A percentile compares a stretch with the other conserved stretches of the same genome.
Evolutionary conservation across 2,113 vertebrate genomes (phyloP).

Genomic region (Rafetus swinhoei): DNA sequence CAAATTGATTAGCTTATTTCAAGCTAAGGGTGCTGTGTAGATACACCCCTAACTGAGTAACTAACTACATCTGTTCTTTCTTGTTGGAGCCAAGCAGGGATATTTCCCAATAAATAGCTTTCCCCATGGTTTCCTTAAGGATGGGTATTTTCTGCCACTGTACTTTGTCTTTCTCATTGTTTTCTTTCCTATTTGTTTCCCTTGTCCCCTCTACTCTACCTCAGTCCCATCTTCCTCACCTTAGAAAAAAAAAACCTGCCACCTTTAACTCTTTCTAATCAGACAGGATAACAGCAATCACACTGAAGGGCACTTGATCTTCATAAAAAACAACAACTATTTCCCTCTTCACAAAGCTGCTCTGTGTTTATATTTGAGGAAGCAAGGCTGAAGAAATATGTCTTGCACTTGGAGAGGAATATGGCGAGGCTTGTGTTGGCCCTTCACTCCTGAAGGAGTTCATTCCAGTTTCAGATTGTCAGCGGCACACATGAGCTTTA

Average conservation of each 20-base stretch:
- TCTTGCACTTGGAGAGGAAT: background rate
- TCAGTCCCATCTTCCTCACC: background rate
- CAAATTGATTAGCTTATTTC: no score
- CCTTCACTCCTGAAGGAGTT: background rate
- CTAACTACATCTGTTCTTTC: no score
- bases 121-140: background rate
- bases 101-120: background rate
- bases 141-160: background rate
- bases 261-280: background rate
- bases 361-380: background rate
- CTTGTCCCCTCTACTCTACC: background rate
- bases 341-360: background rate
- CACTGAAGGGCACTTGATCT: background rate
- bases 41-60: background rate
- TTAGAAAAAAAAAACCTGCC: background rate
- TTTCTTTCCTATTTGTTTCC: background rate
- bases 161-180: background rate
- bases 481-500: background rate
- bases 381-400: background rate
- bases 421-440: background rate
- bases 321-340: background rate
- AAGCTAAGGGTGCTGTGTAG: no score
- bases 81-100: background rate
- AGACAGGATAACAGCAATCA: background rate
- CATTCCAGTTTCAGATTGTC: background rate